Conservation (phyloP, 2,113 vertebrate species). For the Thermophis baileyi region DNA sequence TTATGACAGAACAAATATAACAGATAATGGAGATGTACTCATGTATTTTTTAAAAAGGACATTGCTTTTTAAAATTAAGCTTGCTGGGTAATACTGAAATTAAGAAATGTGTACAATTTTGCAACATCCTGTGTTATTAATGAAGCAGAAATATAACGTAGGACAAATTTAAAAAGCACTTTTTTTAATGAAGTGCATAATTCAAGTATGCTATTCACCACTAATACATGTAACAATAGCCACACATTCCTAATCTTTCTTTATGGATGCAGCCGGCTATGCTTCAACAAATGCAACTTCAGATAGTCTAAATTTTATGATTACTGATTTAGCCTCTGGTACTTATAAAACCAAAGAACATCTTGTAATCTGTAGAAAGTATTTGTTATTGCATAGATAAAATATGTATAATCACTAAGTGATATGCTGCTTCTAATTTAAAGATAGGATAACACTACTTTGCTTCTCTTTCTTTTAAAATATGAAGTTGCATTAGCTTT, state of each 20-base stretch:
- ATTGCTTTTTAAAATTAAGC: not conserved
- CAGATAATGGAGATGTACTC: not conserved
- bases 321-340: not conserved
- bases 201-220: not conserved
- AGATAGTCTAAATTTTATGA: not conserved
- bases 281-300: not conserved
- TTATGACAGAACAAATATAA: not conserved
- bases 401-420: not conserved
- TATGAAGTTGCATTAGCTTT: not conserved
- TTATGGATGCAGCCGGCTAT: not conserved
- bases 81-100: not conserved
- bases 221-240: not conserved
- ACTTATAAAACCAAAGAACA: not conserved
- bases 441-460: not conserved
- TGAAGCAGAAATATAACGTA: not conserved
- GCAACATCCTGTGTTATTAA: not conserved
- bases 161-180: not conserved
- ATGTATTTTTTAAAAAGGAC: not conserved
- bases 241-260: not conserved
- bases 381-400: not conserved
- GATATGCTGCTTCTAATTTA: not conserved
- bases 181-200: not conserved
- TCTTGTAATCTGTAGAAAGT: not conserved
- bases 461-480: not conserved
- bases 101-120: not conserved